A percentile compares a stretch with the other conserved stretches of the same genome.
Conservation (phyloP, 2,113 vertebrate genomes). For the Forbesichthys papilliferus region DNA sequence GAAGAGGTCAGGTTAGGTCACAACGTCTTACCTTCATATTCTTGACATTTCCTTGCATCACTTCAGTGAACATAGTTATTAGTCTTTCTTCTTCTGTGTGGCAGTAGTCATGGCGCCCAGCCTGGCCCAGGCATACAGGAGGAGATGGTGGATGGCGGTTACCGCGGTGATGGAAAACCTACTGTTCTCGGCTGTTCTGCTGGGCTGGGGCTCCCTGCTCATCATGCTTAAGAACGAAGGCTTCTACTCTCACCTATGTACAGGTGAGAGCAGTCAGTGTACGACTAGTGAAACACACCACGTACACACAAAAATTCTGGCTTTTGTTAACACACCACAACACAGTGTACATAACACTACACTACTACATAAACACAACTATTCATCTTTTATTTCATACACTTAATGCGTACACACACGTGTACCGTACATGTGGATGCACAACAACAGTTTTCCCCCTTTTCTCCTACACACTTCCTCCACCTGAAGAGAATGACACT, state of each 20-base stretch:
- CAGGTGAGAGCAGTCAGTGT: constrained; percentile 43
- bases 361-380: too few species aligned
- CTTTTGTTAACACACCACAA: too few species aligned
- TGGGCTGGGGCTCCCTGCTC: constrained; percentile 88
- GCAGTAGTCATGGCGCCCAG: constrained; percentile 67
- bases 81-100: neutral
- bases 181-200: constrained; percentile 85
- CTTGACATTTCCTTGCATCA: neutral
- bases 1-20: neutral
- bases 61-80: neutral
- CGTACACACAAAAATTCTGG: too few species aligned
- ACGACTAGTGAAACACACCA: too few species aligned
- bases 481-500: constrained; percentile 48
- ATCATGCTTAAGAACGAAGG: constrained; percentile 89
- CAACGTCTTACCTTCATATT: too few species aligned
- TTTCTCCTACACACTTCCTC: neutral
- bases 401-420: too few species aligned
- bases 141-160: constrained; percentile 88
- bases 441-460: too few species aligned
- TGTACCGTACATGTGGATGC: too few species aligned
- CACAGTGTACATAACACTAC: too few species aligned
- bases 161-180: constrained; percentile 85
- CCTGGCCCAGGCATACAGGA: constrained; percentile 78
- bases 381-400: too few species aligned
- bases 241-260: constrained; percentile 86